phyloP scores from a whole-genome alignment of 2,113 vertebrate species.

The Osmerus mordax region DNA sequence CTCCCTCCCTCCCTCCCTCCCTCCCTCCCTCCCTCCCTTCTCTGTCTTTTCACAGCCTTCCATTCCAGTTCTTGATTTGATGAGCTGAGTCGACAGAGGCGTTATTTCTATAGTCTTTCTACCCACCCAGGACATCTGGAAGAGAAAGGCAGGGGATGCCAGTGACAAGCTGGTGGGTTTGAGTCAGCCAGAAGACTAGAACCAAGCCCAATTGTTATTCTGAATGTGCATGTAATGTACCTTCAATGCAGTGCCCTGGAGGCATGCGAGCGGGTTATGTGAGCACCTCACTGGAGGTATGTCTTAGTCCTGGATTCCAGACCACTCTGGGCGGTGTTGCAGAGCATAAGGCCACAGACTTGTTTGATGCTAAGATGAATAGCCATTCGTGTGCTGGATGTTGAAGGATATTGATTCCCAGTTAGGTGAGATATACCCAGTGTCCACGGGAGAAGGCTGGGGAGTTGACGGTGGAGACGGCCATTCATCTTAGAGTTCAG shows the following conservation, averaged over 20 bases:
- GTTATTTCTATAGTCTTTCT: conserved; percentile 2
- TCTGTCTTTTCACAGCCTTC: conserved; percentile 22
- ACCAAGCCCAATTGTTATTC: conserved; percentile 3
- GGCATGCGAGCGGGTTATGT: conserved; percentile 28
- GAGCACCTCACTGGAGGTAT: conserved; percentile 36
- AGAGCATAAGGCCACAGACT: conserved; percentile 37
- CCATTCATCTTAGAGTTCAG: conserved; percentile 52
- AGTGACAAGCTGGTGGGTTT: conserved; percentile 1
- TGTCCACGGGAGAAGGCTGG: conserved; percentile 45
- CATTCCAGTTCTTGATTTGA: conserved; percentile 34
- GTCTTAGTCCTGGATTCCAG: conserved; percentile 52
- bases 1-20: conserved; percentile 1
- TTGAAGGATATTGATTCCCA: conserved; percentile 60
- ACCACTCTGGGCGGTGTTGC: conserved; percentile 50
- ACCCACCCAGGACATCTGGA: conserved; percentile 10
- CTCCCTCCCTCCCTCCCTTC: neutral
- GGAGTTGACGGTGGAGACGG: conserved; percentile 35
- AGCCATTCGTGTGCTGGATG: conserved; percentile 37
- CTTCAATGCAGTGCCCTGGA: conserved; percentile 49
- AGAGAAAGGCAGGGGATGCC: conserved; percentile 18
- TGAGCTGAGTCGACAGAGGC: conserved; percentile 16
- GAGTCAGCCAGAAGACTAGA: conserved; percentile 2
- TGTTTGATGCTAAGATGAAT: conserved; percentile 65
- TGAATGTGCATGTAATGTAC: conserved; percentile 39
- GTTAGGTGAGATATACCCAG: conserved; percentile 45